phyloP scores from a whole-genome alignment of 2,113 vertebrate genomes.

The Urocitellus parryii region DNA sequence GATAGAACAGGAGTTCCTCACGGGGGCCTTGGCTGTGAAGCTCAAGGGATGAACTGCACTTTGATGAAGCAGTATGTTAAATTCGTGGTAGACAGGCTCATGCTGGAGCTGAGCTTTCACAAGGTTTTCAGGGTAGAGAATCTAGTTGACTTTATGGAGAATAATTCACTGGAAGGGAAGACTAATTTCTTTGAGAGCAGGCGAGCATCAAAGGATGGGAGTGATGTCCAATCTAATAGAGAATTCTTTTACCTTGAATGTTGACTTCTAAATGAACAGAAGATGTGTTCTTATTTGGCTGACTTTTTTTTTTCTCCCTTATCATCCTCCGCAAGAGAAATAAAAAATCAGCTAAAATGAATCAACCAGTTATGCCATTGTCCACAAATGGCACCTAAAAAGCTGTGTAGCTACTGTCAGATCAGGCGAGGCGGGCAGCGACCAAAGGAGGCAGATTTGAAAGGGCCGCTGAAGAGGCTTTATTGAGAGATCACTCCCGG shows the following conservation, averaged over 20 bases:
- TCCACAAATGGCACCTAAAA: conserved; percentile 23
- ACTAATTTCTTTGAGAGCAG: conserved; percentile 99
- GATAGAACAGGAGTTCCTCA: too few relatives aligned
- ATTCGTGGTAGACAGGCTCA: conserved; percentile 96
- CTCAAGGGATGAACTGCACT: too few relatives aligned
- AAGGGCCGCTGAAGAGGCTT: too few relatives aligned
- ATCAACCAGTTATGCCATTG: conserved; percentile 46
- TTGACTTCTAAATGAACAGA: conserved; percentile 91
- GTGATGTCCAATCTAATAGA: conserved; percentile 94
- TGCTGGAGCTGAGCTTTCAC: conserved; percentile 94
- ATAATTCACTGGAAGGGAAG: conserved; percentile 98
- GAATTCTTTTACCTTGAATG: conserved; percentile 96
- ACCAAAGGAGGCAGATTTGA: too few relatives aligned
- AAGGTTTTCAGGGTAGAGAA: conserved; percentile 96
- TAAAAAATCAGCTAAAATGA: not conserved
- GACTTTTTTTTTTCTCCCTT: not conserved
- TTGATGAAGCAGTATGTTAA: conserved; percentile 97
- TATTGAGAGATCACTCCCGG: too few relatives aligned
- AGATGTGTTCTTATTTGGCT: conserved; percentile 21
- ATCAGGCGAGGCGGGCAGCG: too few relatives aligned
- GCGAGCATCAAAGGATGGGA: conserved; percentile 98
- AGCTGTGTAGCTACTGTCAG: conserved; percentile 69
- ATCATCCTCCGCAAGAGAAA: not conserved
- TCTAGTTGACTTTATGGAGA: conserved; percentile 99
- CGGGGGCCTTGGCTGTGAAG: too few relatives aligned